These are phyloP conservation scores for Agonopterix subpropinquella DNA, from an alignment of 2,888 invertebrate genomes.

Conservation along the genomic window DNA sequence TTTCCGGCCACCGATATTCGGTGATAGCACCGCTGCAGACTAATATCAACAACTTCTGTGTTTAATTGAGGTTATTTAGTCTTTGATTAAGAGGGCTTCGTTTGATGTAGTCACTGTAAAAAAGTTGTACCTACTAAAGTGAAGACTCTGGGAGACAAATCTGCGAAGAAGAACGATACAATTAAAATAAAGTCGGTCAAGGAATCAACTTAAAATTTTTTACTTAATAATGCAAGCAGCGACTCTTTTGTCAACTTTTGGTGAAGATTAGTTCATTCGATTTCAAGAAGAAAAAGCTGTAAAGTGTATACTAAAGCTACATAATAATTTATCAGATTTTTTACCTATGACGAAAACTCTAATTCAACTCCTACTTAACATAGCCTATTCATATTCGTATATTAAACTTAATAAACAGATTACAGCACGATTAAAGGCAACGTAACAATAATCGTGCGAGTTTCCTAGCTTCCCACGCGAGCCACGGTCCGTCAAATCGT, in stretches of 20 bases:
- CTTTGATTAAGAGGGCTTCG: not conserved
- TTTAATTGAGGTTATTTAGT: not conserved
- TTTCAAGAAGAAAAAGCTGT: too few species aligned
- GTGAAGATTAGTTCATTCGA: too few species aligned
- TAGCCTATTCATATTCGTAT: not conserved
- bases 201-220: too few species aligned
- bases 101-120: too few species aligned
- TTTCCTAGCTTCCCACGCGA: conserved; percentile 55
- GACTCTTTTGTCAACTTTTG: too few species aligned
- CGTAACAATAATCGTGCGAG: conserved; percentile 29
- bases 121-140: too few species aligned
- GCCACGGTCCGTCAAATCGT: conserved; percentile 55
- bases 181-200: too few species aligned
- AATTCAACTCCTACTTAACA: too few species aligned
- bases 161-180: too few species aligned
- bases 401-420: conserved; percentile 3
- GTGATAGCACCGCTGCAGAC: not conserved
- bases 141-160: too few species aligned
- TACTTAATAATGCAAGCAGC: too few species aligned
- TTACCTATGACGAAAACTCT: not conserved
- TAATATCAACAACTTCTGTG: not conserved
- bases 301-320: too few species aligned
- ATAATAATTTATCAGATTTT: not conserved
- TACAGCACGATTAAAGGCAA: conserved; percentile 2
- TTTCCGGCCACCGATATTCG: conserved; percentile 38